These are phyloP conservation scores for Kudoa iwatai DNA, from an alignment of 30 jellyfish, hydroid and myxozoan genomes.

Conservation along the genomic window DNA sequence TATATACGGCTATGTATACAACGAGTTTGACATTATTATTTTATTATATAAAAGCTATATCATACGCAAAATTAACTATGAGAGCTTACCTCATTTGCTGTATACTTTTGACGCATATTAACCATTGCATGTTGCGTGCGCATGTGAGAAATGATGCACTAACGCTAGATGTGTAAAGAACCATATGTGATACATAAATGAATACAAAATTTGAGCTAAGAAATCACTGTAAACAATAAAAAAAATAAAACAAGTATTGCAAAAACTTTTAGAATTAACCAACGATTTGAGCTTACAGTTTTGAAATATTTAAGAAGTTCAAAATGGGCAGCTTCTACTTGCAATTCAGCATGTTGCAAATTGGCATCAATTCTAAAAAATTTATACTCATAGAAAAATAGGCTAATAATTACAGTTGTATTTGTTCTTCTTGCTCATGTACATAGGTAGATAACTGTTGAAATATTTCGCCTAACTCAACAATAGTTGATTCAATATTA, in stretches of 20 bases:
- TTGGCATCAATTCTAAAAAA: slow-evolving; percentile 49
- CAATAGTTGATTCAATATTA: slow-evolving; percentile 70
- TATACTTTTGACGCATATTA: too few species aligned
- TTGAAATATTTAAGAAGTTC: slow-evolving; percentile 61
- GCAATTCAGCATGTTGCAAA: slow-evolving; percentile 57
- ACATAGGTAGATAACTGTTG: slow-evolving; percentile 70
- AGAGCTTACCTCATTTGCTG: too few species aligned
- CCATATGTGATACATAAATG: too few species aligned
- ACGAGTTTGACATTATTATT: too few species aligned
- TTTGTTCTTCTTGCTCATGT: slow-evolving; percentile 85
- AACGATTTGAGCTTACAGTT: slow-evolving; percentile 52
- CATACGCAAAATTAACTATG: too few species aligned
- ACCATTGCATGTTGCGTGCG: too few species aligned
- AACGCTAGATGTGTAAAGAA: too few species aligned
- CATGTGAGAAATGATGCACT: too few species aligned
- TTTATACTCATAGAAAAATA: not conserved
- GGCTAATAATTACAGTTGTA: slow-evolving; percentile 12
- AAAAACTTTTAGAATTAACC: slow-evolving; percentile 53
- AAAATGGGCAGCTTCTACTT: slow-evolving; percentile 85
- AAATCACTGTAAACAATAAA: slow-evolving; percentile 24
- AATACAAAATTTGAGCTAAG: too few species aligned
- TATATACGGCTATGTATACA: too few species aligned
- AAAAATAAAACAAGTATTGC: slow-evolving; percentile 36
- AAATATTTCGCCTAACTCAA: slow-evolving; percentile 93
- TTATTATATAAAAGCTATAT: too few species aligned